phyloP scores from a whole-genome alignment of 2,113 vertebrate genomes.

The Illadopsis cleaveri region DNA sequence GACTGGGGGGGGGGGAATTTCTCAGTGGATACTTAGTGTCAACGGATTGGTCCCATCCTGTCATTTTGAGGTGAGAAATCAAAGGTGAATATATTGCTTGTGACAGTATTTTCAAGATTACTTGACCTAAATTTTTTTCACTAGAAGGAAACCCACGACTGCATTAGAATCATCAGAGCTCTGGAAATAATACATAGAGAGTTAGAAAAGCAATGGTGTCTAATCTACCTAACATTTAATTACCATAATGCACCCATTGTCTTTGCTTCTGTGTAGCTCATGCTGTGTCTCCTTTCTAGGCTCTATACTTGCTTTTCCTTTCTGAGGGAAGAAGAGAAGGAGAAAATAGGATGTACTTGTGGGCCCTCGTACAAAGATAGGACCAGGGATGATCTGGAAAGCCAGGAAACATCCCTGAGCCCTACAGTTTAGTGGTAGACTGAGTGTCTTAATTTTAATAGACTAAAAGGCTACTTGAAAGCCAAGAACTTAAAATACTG shows the following conservation, averaged over 20 bases:
- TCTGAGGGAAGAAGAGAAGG: neutral
- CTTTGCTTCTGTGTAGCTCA: neutral
- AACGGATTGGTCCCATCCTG: neutral
- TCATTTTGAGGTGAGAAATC: neutral
- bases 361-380: neutral
- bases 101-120: neutral
- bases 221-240: neutral
- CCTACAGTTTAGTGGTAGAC: neutral
- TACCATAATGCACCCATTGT: fast-evolving
- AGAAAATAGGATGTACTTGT: neutral
- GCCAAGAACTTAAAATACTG: neutral
- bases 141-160: neutral
- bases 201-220: neutral
- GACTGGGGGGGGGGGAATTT: neutral
- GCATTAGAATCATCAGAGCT: neutral
- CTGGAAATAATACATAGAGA: neutral
- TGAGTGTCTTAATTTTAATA: neutral
- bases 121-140: neutral
- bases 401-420: neutral
- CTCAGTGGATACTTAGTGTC: neutral
- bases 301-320: neutral
- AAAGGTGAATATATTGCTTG: neutral
- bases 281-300: neutral
- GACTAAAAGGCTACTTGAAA: neutral
- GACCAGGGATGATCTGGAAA: neutral